Evolutionary conservation across 2,797 vertebrate species (phyloP).

Genomic region (Danio aesculapii): DNA sequence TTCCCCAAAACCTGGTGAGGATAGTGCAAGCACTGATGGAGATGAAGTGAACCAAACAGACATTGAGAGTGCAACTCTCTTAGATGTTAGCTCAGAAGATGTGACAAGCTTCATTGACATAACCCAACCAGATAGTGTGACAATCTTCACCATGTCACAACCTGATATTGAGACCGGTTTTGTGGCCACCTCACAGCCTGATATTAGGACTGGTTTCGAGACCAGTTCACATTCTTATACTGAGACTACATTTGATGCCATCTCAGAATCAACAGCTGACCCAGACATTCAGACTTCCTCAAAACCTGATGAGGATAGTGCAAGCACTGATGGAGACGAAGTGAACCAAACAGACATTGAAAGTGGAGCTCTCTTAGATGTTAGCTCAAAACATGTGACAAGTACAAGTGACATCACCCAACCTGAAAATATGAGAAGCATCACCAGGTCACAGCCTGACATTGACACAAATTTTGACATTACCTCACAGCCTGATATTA

Average conservation of each 20-base stretch:
- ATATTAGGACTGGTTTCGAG: neutral
- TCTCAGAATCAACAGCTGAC: neutral
- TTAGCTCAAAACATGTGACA: too few species aligned
- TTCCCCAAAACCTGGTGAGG: too few species aligned
- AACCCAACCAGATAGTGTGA: neutral
- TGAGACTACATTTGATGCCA: neutral
- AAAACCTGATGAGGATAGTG: neutral
- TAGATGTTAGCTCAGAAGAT: neutral
- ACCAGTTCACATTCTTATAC: neutral
- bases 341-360: neutral
- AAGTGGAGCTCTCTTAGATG: too few species aligned
- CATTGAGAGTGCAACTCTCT: neutral
- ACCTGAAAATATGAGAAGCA: neutral
- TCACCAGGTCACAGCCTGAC: neutral
- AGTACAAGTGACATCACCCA: neutral
- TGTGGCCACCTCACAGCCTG: neutral
- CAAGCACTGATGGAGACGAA: too few species aligned
- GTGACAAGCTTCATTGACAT: neutral
- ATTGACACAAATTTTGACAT: neutral
- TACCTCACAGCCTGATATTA: constrained; percentile 22
- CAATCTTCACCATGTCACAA: accelerated
- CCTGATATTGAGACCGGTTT: accelerated
- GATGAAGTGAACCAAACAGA: too few species aligned
- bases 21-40: too few species aligned
- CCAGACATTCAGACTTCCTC: neutral